Evolutionary conservation across 2,797 vertebrate genomes (phyloP).

Genomic region (Pseudocheirus occidentalis): DNA sequence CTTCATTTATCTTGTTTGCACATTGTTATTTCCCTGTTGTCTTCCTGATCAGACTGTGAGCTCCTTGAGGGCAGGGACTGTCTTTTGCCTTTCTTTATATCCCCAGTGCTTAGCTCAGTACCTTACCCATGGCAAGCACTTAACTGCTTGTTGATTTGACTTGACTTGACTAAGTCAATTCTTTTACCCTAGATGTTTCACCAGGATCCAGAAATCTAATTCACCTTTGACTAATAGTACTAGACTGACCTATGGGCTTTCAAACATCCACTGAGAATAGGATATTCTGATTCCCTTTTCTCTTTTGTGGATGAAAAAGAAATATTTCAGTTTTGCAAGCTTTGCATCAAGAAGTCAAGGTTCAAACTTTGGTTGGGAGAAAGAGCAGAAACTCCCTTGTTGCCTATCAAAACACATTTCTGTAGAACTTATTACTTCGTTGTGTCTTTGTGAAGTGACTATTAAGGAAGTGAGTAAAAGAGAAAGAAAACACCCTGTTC

Average conservation of each 20-base stretch:
- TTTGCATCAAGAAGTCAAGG: slow-evolving; percentile 58
- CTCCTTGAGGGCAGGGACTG: background rate
- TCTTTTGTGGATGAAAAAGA: slow-evolving; percentile 17
- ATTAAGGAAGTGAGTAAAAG: slow-evolving; percentile 66
- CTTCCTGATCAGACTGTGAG: background rate
- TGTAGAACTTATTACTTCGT: slow-evolving; percentile 46
- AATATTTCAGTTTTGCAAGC: slow-evolving; percentile 37
- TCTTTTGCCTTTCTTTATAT: background rate
- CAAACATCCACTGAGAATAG: slow-evolving; percentile 21
- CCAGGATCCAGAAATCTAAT: slow-evolving; percentile 53
- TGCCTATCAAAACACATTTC: slow-evolving; percentile 40
- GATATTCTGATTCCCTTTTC: slow-evolving; percentile 29
- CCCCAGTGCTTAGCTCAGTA: background rate
- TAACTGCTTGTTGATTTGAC: background rate
- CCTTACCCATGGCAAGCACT: background rate
- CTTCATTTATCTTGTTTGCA: background rate
- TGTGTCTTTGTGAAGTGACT: slow-evolving; percentile 63
- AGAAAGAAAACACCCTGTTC: slow-evolving; percentile 62
- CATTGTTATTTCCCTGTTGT: background rate
- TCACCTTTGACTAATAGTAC: slow-evolving; percentile 25
- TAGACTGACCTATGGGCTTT: background rate
- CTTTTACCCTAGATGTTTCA: slow-evolving; percentile 23
- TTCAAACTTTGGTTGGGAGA: slow-evolving; percentile 8
- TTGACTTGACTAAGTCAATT: background rate
- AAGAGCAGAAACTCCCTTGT: slow-evolving; percentile 1